These are phyloP conservation scores for Grammomys dolichurus DNA, from an alignment of 2,113 vertebrate species.

Conservation along the genomic window DNA sequence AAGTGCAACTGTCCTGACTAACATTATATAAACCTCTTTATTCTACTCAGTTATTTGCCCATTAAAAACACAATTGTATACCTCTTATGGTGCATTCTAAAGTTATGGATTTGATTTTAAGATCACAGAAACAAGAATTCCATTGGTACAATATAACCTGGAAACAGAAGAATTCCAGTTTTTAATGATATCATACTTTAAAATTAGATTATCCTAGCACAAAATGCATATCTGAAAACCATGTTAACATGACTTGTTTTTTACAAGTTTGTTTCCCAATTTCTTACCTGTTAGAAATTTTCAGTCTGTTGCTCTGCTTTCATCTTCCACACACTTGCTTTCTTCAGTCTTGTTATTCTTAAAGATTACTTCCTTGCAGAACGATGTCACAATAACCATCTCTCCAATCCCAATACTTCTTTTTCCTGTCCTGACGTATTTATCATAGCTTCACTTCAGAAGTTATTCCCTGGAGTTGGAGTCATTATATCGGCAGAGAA, in stretches of 20 bases:
- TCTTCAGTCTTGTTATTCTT: slow-evolving; percentile 65
- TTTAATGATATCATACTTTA: slow-evolving; percentile 56
- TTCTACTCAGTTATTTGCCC: not conserved
- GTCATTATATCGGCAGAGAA: slow-evolving; percentile 66
- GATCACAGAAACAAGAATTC: slow-evolving; percentile 18
- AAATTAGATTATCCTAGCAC: slow-evolving; percentile 54
- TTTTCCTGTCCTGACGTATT: slow-evolving; percentile 55
- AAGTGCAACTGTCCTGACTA: slow-evolving; percentile 11
- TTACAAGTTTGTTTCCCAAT: slow-evolving; percentile 55
- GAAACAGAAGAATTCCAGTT: slow-evolving; percentile 43
- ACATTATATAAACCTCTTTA: not conserved
- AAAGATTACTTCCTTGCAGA: slow-evolving; percentile 34
- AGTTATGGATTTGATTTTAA: slow-evolving; percentile 29
- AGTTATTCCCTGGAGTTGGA: slow-evolving; percentile 56
- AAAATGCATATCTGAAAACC: slow-evolving; percentile 65
- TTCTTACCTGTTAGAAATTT: slow-evolving; percentile 85
- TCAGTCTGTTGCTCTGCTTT: slow-evolving; percentile 64
- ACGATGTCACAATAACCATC: not conserved
- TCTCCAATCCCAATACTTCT: not conserved
- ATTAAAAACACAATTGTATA: not conserved
- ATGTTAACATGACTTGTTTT: slow-evolving; percentile 56
- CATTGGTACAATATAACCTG: slow-evolving; percentile 8
- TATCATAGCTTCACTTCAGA: slow-evolving; percentile 48
- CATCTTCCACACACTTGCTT: slow-evolving; percentile 27
- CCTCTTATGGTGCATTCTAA: not conserved